Evolutionary conservation across 2,797 vertebrate species (phyloP).

Genomic region (Hypotaenidia philippensis): DNA sequence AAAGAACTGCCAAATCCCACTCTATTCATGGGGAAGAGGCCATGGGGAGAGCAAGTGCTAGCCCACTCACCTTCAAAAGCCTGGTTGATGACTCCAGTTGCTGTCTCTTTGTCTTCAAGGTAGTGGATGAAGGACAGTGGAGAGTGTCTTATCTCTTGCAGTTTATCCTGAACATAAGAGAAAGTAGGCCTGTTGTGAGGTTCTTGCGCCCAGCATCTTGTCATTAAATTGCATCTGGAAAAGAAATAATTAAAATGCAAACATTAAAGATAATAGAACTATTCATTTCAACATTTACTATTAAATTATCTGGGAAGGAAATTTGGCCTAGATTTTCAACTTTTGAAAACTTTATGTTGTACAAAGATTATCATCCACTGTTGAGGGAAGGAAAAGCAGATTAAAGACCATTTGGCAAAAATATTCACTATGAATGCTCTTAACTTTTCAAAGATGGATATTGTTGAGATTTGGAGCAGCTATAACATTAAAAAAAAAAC

Average conservation of each 20-base stretch:
- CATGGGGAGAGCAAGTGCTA: not conserved
- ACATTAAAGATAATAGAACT: not conserved
- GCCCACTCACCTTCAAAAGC: slow-evolving; percentile 74
- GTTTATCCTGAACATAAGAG: slow-evolving; percentile 68
- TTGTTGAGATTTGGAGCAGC: not conserved
- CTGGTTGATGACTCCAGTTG: slow-evolving; percentile 67
- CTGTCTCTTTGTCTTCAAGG: not conserved
- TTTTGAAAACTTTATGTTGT: not conserved
- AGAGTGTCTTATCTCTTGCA: slow-evolving; percentile 70
- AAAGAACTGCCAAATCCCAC: not conserved
- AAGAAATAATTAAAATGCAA: not conserved
- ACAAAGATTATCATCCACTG: not conserved
- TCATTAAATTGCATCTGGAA: slow-evolving; percentile 77
- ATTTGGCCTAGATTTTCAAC: not conserved
- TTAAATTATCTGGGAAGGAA: not conserved
- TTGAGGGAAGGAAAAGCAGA: not conserved
- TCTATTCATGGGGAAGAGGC: not conserved
- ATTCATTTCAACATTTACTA: not conserved
- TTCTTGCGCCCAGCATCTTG: slow-evolving; percentile 80
- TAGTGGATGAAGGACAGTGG: slow-evolving; percentile 13
- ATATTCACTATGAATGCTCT: not conserved
- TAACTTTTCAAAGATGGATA: not conserved
- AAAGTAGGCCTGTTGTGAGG: slow-evolving; percentile 74
- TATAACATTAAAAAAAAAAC: not conserved
- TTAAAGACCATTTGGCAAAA: not conserved